These are phyloP conservation scores for Cygnus buccinator DNA, from an alignment of 2,113 vertebrate genomes.

Conservation along the genomic window DNA sequence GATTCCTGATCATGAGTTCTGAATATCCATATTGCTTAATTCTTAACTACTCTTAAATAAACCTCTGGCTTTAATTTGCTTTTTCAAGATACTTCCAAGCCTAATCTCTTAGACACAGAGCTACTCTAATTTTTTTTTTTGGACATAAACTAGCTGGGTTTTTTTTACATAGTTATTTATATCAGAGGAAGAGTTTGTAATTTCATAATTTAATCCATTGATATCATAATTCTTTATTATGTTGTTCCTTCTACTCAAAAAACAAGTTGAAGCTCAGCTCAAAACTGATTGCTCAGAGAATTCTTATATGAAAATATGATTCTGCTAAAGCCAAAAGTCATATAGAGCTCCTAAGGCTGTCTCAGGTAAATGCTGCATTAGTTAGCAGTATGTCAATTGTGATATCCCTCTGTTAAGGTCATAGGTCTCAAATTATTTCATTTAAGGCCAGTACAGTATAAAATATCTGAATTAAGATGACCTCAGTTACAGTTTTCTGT, in stretches of 20 bases:
- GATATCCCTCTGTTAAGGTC: not conserved
- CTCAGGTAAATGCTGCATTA: not conserved
- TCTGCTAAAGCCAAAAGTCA: not conserved
- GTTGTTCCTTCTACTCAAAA: not conserved
- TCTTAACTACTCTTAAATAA: not conserved
- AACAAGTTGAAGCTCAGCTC: not conserved
- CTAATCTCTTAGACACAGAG: not conserved
- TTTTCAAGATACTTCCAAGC: not conserved
- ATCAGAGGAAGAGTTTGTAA: not conserved
- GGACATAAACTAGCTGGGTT: not conserved
- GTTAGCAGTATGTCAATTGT: not conserved
- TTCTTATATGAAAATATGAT: not conserved
- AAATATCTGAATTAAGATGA: conserved; percentile 54
- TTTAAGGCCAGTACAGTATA: conserved; percentile 20
- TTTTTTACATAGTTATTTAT: not conserved
- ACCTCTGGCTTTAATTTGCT: not conserved
- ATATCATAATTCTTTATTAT: not conserved
- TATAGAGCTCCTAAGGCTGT: not conserved
- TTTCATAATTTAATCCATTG: not conserved
- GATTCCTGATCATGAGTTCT: not conserved
- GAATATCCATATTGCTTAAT: not conserved
- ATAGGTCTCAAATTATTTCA: conserved; percentile 55
- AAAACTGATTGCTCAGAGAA: not conserved
- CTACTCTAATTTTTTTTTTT: not conserved
- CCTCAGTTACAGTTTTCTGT: conserved; percentile 32